phyloP scores from a whole-genome alignment of 2,797 vertebrate genomes.

The Serranus cabrilla region DNA sequence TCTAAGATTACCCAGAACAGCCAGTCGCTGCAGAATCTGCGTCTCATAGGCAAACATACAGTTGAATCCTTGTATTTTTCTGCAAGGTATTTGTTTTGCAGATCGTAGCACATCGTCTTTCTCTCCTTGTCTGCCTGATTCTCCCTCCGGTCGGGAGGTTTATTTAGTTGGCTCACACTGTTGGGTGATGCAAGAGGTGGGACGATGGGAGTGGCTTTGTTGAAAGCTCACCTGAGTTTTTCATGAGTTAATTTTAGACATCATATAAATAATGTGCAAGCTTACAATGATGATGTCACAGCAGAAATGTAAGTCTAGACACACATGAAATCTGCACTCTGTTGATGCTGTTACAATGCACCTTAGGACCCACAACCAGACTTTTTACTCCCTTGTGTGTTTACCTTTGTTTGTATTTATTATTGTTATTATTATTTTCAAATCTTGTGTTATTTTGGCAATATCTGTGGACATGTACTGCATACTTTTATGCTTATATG shows the following conservation, averaged over 20 bases:
- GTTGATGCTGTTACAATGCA: no score
- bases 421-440: no score
- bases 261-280: background rate
- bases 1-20: conserved; percentile 51
- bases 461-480: no score
- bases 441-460: no score
- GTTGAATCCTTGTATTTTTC: background rate
- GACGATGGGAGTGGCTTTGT: conserved; percentile 32
- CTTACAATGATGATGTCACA: background rate
- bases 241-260: background rate
- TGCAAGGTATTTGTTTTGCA: no score
- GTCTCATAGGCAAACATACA: conserved; percentile 41
- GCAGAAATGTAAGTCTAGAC: background rate
- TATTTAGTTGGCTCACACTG: conserved; percentile 1
- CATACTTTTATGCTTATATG: no score
- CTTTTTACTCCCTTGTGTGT: no score
- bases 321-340: background rate
- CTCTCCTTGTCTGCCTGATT: background rate
- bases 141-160: background rate
- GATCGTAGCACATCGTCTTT: background rate
- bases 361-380: no score
- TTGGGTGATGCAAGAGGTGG: conserved; percentile 8
- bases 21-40: conserved; percentile 39
- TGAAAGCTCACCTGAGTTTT: background rate
- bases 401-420: no score